These are phyloP conservation scores for Diglossa cyanea DNA, from an alignment of 2,797 vertebrate species.

Conservation along the genomic window DNA sequence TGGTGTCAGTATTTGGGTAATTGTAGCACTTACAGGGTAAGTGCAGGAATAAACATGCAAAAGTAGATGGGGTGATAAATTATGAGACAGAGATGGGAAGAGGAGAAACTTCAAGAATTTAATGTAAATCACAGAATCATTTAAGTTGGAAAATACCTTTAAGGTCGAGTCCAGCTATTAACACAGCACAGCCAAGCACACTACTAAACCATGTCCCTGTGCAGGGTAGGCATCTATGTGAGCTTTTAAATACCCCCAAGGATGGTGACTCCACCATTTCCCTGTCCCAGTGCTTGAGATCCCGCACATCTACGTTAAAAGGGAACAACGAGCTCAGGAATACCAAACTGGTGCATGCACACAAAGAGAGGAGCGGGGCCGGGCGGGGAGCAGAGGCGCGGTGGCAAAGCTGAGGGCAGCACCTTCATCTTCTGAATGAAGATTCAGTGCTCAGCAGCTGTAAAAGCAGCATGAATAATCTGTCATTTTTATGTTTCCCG, in stretches of 20 bases:
- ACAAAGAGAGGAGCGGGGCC: rapidly evolving
- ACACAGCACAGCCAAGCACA: neutral
- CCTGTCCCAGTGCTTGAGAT: rapidly evolving
- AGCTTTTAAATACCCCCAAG: neutral
- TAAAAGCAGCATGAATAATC: neutral
- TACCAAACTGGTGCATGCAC: rapidly evolving
- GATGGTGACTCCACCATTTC: neutral
- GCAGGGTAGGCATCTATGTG: rapidly evolving
- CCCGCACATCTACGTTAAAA: neutral
- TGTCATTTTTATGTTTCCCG: neutral
- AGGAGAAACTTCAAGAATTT: neutral
- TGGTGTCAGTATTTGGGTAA: neutral
- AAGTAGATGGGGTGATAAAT: neutral
- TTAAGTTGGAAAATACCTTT: neutral
- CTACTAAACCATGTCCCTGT: rapidly evolving
- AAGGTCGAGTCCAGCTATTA: neutral
- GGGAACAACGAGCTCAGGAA: rapidly evolving
- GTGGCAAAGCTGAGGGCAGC: neutral
- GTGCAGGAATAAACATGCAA: neutral
- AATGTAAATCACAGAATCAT: neutral
- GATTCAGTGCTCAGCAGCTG: neutral
- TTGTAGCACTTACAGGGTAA: neutral
- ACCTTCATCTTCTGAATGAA: neutral
- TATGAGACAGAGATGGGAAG: neutral
- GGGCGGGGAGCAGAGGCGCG: neutral